Conservation (phyloP, 1,140 invertebrate genomes). For the Paraescarpia echinospica region DNA sequence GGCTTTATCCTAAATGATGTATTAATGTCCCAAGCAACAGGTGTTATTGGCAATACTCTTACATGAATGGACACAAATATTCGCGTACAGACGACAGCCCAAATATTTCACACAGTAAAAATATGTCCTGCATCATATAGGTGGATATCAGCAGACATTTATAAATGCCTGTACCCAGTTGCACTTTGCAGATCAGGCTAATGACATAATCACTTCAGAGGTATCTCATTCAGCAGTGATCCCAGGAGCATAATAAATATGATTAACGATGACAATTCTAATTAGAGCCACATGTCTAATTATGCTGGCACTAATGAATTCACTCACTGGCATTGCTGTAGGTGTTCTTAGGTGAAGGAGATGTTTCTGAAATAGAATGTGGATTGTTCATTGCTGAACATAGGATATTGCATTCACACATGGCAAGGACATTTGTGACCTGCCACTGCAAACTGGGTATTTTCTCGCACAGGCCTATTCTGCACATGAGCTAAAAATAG, state of each 20-base stretch:
- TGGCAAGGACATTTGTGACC: too few relatives aligned
- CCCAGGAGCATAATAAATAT: neutral
- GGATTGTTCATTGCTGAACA: neutral
- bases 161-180: neutral
- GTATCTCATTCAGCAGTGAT: neutral
- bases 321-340: neutral
- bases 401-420: too few relatives aligned
- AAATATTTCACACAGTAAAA: neutral
- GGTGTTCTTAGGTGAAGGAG: neutral
- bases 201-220: neutral
- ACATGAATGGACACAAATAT: too few relatives aligned
- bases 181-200: neutral
- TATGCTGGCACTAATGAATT: neutral
- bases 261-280: neutral
- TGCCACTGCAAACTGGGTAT: too few relatives aligned
- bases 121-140: neutral
- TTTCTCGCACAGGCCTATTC: too few relatives aligned
- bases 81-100: neutral
- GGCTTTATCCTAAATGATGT: too few relatives aligned
- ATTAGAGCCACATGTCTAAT: neutral
- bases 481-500: too few relatives aligned
- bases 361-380: neutral
- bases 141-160: neutral
- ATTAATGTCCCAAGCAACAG: too few relatives aligned
- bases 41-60: too few relatives aligned